Evolutionary conservation across 2,113 vertebrate species (phyloP).

Genomic region (Tyrannus savana): DNA sequence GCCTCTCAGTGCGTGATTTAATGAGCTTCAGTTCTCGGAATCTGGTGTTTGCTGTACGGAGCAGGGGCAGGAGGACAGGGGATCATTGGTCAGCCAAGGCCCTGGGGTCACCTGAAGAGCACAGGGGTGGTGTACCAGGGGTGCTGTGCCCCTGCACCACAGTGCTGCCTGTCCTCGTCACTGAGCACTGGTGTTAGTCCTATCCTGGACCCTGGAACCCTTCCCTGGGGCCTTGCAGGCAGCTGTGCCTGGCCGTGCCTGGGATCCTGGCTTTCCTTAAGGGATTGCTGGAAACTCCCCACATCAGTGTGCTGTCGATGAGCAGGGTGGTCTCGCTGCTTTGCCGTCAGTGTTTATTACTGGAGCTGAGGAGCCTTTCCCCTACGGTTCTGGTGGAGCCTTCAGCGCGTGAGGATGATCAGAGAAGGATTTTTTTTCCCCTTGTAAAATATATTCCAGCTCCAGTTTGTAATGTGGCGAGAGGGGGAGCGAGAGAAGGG

Average conservation of each 20-base stretch:
- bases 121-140: background rate
- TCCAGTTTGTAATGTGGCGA: constrained; percentile 36
- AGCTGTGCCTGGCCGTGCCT: background rate
- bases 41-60: background rate
- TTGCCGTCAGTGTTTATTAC: background rate
- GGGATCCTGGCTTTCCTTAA: background rate
- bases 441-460: constrained; percentile 22
- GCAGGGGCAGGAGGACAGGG: background rate
- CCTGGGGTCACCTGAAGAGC: background rate
- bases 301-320: background rate
- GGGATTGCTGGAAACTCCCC: background rate
- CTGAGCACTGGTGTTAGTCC: fast-evolving
- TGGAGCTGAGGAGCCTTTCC: background rate
- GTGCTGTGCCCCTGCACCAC: background rate
- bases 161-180: fast-evolving
- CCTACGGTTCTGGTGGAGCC: background rate
- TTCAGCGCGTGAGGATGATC: background rate
- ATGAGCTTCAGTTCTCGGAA: background rate
- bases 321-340: background rate
- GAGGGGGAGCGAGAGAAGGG: constrained; percentile 33
- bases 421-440: background rate
- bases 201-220: background rate
- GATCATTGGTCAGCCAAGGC: fast-evolving
- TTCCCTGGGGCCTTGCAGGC: background rate
- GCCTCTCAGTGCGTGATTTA: background rate